Conservation (phyloP, 2,888 invertebrate genomes). For the Metellina segmentata region DNA sequence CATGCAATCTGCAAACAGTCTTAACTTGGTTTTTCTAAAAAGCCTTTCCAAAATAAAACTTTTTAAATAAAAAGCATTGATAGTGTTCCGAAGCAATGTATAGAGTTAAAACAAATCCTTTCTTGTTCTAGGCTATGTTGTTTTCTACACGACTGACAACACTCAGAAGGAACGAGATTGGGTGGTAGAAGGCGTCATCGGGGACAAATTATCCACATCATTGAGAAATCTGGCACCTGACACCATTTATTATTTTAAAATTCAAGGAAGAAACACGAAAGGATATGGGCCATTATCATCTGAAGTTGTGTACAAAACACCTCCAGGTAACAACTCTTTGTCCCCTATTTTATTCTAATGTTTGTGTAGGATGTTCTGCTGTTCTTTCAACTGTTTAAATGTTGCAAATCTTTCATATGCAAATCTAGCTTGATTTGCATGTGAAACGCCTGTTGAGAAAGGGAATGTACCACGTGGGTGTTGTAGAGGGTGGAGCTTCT, state of each 20-base stretch:
- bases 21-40: no score
- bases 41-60: not conserved
- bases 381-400: no score
- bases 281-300: conserved; percentile 94
- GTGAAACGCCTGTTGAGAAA: no score
- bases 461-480: no score
- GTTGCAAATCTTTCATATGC: no score
- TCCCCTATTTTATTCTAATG: no score
- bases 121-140: conserved; percentile 88
- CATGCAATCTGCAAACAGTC: not conserved
- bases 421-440: no score
- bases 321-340: conserved; percentile 81
- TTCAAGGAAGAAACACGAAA: conserved; percentile 93
- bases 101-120: not conserved
- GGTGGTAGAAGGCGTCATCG: conserved; percentile 90
- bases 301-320: conserved; percentile 84
- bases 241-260: conserved; percentile 95
- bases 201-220: conserved; percentile 90
- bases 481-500: no score
- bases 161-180: conserved; percentile 90
- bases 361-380: no score
- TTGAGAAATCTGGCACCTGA: conserved; percentile 90
- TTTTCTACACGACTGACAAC: conserved; percentile 92
- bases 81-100: no score
- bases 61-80: not conserved